phyloP scores from a whole-genome alignment of 2,888 invertebrate species.

The Ephialtes manifestator region DNA sequence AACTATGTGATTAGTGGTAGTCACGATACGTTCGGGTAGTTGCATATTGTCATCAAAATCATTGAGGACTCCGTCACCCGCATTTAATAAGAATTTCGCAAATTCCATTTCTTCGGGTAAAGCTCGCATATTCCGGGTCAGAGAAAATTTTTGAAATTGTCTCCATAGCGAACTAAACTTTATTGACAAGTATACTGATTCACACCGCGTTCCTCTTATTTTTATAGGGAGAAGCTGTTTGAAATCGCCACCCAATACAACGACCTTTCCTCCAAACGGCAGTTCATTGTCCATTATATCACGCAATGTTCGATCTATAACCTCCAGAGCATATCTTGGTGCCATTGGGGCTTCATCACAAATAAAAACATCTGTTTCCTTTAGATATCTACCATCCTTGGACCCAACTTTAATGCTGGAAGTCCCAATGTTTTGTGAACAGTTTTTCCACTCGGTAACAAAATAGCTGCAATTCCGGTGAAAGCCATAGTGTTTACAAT shows the following conservation, averaged over 20 bases:
- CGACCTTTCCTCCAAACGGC: constrained; percentile 46
- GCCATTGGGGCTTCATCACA: constrained; percentile 11
- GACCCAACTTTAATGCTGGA: constrained; percentile 4
- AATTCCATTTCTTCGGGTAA: constrained; percentile 65
- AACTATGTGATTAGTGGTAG: constrained; percentile 31
- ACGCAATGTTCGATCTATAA: constrained; percentile 13
- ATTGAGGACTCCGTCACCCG: constrained; percentile 60
- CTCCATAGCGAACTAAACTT: constrained; percentile 63
- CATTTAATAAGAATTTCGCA: constrained; percentile 61
- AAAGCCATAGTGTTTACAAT: constrained; percentile 58
- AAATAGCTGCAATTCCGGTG: constrained; percentile 73
- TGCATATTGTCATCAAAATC: constrained; percentile 55
- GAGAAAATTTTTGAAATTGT: constrained; percentile 47
- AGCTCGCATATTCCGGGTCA: constrained; percentile 65
- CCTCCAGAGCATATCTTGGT: constrained; percentile 32
- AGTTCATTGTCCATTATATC: constrained; percentile 16
- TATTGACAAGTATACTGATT: constrained; percentile 51
- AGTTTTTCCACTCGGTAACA: constrained; percentile 80
- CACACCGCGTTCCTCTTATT: constrained; percentile 49
- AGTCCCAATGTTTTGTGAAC: constrained; percentile 77
- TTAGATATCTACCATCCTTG: neutral
- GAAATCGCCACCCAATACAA: constrained; percentile 49
- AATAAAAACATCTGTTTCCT: constrained; percentile 4
- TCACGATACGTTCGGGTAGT: constrained; percentile 37
- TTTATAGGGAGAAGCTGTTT: constrained; percentile 61